Percentiles rank a stretch among this genome's conserved stretches.
These are phyloP conservation scores for Amphilophus citrinellus DNA, from an alignment of 2,113 vertebrate species.

Conservation along the genomic window DNA sequence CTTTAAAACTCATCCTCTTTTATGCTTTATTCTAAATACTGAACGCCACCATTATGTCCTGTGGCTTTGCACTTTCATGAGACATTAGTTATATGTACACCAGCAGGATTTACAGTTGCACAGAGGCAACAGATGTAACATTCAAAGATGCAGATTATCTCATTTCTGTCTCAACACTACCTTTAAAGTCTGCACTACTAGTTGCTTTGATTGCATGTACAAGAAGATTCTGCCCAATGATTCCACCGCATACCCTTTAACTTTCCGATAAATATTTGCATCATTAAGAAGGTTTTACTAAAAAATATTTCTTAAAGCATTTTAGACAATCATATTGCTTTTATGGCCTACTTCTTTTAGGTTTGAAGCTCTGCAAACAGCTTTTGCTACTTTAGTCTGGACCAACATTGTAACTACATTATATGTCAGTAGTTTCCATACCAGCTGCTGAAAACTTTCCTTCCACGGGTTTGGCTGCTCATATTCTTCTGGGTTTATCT, in stretches of 20 bases:
- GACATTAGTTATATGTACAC: slow-evolving; percentile 41
- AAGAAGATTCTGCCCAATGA: background rate
- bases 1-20: slow-evolving; percentile 12
- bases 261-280: background rate
- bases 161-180: background rate
- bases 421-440: slow-evolving; percentile 70
- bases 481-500: slow-evolving; percentile 99
- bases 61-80: slow-evolving; percentile 47
- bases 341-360: background rate
- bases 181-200: background rate
- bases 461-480: slow-evolving; percentile 99
- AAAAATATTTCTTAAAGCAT: background rate
- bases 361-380: background rate
- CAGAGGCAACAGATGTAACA: background rate
- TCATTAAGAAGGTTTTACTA: background rate
- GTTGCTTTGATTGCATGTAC: background rate
- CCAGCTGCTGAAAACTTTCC: slow-evolving; percentile 99
- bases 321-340: background rate
- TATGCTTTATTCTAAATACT: background rate
- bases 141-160: background rate
- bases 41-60: slow-evolving; percentile 45
- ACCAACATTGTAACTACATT: background rate
- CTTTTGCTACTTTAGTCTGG: background rate
- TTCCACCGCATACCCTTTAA: background rate
- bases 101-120: slow-evolving; percentile 20